Base-by-base conservation (phyloP, 2,888 invertebrate genomes). In the Drosophila rellima region DNA sequence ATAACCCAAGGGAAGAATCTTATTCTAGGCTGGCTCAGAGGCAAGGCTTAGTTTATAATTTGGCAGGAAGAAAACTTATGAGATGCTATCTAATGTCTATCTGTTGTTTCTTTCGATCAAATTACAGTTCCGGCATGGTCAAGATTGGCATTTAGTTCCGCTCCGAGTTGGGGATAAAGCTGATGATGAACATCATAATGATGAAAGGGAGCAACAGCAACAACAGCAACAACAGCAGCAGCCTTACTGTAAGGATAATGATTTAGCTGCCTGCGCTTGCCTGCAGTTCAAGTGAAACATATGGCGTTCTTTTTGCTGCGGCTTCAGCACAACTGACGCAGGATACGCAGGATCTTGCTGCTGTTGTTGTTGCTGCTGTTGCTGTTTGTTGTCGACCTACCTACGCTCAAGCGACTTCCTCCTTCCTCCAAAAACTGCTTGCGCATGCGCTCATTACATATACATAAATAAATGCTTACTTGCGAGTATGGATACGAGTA, bases 71-170 rank as follows among this genome's bases (percentile, higher is more conserved):
- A 86, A 78, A 56, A 35, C 48, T 47, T 56, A 42, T 61, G 68
- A 83, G 89, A 86, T 88, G 59, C 74, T 82, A 83, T 82, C 89
- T 76, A 80, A 76, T 64, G 67, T 74, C 86, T 86, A 88, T 81
- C 79, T 73, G 63, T 51, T 52, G 55, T 18, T 39, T 40, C 61
- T 40, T 69, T 90, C 77, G 83, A 90, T 90, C 90, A 91, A 90
- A 90, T 90, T 90, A 88, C 91, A 91, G 90, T 90, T 91, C 91
- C 91, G 91, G 82, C 62, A 18, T 56, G 74, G 72, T 72, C 80
- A 88, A 79, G 86, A 82, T 87, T 86, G 84, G 63, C 50, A 61
- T 78, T 88, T 84, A 80, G 88, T 85, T 84, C 82, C 87, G 82
- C 82, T 87, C 54, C 23, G 31, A 33, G 47, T 52, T 50, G 50